phyloP scores from a whole-genome alignment of 2,797 vertebrate species.

The Rhincodon typus region DNA sequence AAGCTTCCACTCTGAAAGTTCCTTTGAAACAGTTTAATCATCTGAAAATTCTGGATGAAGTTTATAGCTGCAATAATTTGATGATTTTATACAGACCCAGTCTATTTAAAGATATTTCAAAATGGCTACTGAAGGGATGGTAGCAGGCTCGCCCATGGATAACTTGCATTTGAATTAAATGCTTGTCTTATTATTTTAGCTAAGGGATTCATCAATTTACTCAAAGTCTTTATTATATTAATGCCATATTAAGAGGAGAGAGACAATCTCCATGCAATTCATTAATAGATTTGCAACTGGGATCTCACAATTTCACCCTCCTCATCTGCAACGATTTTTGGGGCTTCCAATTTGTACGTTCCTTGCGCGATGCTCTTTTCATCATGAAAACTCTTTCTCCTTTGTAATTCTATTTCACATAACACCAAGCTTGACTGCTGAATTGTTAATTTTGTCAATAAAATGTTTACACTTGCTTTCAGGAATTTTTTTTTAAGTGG shows the following conservation, averaged over 20 bases:
- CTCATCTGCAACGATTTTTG: background rate
- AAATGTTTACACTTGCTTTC: constrained; percentile 16
- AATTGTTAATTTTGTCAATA: constrained; percentile 25
- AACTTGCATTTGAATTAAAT: background rate
- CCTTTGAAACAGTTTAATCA: background rate
- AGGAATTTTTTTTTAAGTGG: background rate
- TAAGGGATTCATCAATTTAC: background rate
- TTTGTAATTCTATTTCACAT: background rate
- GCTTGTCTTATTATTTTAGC: background rate
- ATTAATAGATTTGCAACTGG: background rate
- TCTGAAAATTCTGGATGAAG: background rate
- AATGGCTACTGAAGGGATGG: background rate
- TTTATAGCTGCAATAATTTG: background rate
- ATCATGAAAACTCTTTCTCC: background rate
- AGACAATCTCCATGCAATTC: background rate
- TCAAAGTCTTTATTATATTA: background rate
- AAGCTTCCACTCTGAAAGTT: background rate
- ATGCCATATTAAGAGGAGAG: background rate
- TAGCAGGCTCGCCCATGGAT: background rate
- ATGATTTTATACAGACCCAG: background rate
- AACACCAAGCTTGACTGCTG: background rate
- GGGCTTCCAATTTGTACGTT: background rate
- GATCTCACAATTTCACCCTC: background rate
- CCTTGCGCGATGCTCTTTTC: background rate
- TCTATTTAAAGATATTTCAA: background rate